These are phyloP conservation scores for Illadopsis cleaveri DNA, from an alignment of 2,113 vertebrate species.

Conservation along the genomic window DNA sequence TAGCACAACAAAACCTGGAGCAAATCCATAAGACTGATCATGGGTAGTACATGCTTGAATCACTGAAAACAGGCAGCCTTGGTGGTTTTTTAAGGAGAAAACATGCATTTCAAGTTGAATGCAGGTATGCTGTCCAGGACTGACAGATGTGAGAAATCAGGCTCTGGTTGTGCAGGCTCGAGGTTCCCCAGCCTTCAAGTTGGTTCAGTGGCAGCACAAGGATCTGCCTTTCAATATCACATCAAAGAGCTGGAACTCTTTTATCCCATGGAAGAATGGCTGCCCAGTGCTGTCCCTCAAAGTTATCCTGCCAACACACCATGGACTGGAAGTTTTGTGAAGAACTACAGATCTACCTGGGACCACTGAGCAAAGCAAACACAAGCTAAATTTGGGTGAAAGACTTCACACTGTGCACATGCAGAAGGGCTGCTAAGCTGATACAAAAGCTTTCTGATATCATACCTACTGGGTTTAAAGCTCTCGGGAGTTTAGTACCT, in stretches of 20 bases:
- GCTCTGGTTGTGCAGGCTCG: neutral
- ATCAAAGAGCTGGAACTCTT: neutral
- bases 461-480: neutral
- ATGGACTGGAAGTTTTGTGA: neutral
- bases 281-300: neutral
- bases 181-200: neutral
- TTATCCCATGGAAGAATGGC: neutral
- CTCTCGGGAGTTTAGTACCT: neutral
- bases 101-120: neutral
- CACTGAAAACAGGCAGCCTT: neutral
- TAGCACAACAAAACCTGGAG: conserved; percentile 4
- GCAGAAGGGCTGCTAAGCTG: neutral
- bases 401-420: neutral
- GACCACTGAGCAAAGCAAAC: neutral
- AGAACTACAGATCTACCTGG: neutral
- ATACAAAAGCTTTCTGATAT: neutral
- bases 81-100: neutral
- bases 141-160: neutral
- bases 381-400: neutral
- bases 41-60: neutral
- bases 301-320: neutral
- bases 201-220: neutral
- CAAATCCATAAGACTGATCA: neutral
- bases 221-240: rapidly evolving
- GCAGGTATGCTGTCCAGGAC: neutral